A percentile compares a stretch with the other conserved stretches of the same genome.
phyloP scores from a whole-genome alignment of 2,797 vertebrate species.

The Apodemus agrarius region DNA sequence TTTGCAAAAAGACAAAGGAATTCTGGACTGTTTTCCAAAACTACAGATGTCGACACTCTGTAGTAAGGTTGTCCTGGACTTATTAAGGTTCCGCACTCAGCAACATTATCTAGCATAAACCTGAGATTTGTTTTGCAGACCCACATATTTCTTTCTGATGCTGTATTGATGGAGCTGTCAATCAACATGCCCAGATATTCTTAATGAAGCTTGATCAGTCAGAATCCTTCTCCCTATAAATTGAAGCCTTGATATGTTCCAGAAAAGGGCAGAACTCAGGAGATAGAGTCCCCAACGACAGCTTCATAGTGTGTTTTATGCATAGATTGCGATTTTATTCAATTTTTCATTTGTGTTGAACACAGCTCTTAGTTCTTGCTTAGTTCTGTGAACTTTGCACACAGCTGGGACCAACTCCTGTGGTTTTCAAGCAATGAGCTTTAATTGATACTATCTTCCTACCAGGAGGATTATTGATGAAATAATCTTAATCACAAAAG shows the following conservation, averaged over 20 bases:
- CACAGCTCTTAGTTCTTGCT: background rate
- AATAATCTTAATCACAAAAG: background rate
- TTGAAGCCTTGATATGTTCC: background rate
- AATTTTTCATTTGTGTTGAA: background rate
- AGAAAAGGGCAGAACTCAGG: background rate
- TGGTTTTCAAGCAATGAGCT: background rate
- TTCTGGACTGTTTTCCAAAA: constrained; percentile 19
- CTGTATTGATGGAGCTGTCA: background rate
- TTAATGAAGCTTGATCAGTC: background rate
- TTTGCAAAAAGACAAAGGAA: constrained; percentile 24
- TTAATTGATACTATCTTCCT: background rate
- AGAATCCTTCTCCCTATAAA: background rate
- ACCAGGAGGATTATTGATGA: background rate
- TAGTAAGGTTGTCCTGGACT: background rate
- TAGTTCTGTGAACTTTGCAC: background rate
- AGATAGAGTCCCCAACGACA: too few species aligned
- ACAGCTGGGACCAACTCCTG: background rate
- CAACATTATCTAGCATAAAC: background rate
- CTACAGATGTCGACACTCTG: background rate
- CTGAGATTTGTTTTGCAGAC: background rate
- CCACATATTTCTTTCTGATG: background rate
- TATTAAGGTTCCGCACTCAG: background rate
- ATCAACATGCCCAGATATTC: background rate
- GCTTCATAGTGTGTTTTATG: background rate
- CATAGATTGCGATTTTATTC: background rate